Base-by-base conservation (phyloP, 2,888 invertebrate genomes). In the Cyaniris semiargus region DNA sequence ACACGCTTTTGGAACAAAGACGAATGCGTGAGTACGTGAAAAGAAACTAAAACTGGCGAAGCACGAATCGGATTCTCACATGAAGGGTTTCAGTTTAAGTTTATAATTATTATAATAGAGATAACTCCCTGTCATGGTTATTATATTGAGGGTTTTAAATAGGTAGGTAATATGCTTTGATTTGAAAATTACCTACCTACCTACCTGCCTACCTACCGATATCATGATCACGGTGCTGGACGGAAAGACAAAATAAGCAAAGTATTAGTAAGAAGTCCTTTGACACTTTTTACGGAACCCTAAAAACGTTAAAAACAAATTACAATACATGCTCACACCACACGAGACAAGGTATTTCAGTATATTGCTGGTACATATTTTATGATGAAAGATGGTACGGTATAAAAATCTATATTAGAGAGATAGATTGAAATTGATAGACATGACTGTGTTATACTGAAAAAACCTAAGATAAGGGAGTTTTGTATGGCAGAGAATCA, bases 1-100 rank as follows among this genome's bases (percentile, higher is more conserved):
- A 38, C 21, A 71, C n/a, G 72, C 72, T 72, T 44, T 38, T 23
- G 72, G 15, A 53, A 74, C 74, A 74, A 74, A 5, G 48, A 53
- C 15, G 53, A 53, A 53, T 53, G 48, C 74, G 74, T 48, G 5
- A 66, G 27, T 66, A 66, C 66, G 27, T 23, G 13, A 27, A 8
- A 23, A 66, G 66, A 66, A 66, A 15, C 13, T 6, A 66, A 66
- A 66, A 66, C 8, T 23, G 3, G 58, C 3, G 3, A 60, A 60
- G 23, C 21, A 21, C 23, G 23, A 60, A 23, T 60, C 60, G 13
- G 21, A n/a, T 8, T 56, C 56, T 6, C 1, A 34, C 6, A 34
- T 34, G 0, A 6, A 6, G n/a, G 56, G n/a, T n/a, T 56, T 7
- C 56, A 8, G 38, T 38, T 38, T 38, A 38, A 8, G 8, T 38